Evolutionary conservation across 2,888 invertebrate genomes (phyloP).

Genomic region (Ceraclea dissimilis): DNA sequence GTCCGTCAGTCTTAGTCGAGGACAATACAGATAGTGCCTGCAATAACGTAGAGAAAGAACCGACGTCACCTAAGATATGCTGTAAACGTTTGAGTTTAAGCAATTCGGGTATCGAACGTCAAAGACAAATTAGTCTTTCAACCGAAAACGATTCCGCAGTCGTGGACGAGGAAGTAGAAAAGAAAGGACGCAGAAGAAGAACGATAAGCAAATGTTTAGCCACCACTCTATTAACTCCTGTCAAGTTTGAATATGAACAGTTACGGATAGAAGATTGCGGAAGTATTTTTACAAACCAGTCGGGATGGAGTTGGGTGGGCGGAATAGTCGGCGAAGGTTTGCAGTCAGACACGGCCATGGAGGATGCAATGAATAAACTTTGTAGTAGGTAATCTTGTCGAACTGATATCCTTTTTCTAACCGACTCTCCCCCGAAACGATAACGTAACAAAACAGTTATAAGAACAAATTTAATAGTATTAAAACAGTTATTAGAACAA

Average conservation of each 20-base stretch:
- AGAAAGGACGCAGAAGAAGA: slow-evolving; percentile 12
- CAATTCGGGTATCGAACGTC: slow-evolving; percentile 6
- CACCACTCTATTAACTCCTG: slow-evolving; percentile 39
- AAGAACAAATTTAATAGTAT: no score
- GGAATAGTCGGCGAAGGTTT: slow-evolving; percentile 66
- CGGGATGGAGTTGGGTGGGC: slow-evolving; percentile 81
- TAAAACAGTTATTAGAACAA: no score
- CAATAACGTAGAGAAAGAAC: neutral
- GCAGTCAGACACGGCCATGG: slow-evolving; percentile 58
- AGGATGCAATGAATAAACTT: slow-evolving; percentile 66
- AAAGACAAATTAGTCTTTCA: slow-evolving; percentile 13
- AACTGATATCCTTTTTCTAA: slow-evolving; percentile 20
- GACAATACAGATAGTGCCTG: neutral
- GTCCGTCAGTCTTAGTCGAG: slow-evolving; percentile 20
- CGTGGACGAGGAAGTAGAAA: slow-evolving; percentile 9
- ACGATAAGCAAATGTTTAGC: slow-evolving; percentile 15
- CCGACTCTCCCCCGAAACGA: neutral
- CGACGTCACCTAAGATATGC: neutral
- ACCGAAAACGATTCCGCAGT: neutral
- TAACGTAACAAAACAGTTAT: no score
- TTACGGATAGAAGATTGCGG: slow-evolving; percentile 55
- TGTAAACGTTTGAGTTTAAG: slow-evolving; percentile 14
- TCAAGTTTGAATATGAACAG: slow-evolving; percentile 49
- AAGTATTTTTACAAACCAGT: slow-evolving; percentile 56
- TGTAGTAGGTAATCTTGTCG: slow-evolving; percentile 65